Conservation (phyloP, 2,888 invertebrate species). For the Eulithis testata region DNA sequence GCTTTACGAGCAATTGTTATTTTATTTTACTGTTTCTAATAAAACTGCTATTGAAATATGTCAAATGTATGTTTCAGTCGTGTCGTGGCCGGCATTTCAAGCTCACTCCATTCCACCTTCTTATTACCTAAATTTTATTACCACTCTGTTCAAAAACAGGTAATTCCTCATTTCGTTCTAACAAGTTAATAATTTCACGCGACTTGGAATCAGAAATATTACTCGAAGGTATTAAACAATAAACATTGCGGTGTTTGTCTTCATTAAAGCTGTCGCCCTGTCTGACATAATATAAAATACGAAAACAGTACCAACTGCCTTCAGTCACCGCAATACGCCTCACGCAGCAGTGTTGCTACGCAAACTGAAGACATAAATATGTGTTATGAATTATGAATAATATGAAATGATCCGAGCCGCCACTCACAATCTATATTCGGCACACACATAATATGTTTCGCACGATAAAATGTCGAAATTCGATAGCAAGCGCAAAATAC, state of each 20-base stretch:
- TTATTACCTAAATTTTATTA: slow-evolving; percentile 6
- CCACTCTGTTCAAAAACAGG: slow-evolving; percentile 3
- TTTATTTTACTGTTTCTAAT: slow-evolving; percentile 64
- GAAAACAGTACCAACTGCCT: not conserved
- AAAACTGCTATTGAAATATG: slow-evolving; percentile 69
- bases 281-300: not conserved
- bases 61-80: slow-evolving; percentile 63
- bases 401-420: slow-evolving; percentile 23
- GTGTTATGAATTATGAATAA: slow-evolving; percentile 35
- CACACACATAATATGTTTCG: slow-evolving; percentile 33
- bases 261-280: not conserved
- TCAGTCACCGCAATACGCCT: too few species aligned
- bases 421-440: slow-evolving; percentile 30
- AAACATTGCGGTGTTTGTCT: not conserved
- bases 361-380: slow-evolving; percentile 21
- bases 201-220: slow-evolving; percentile 11
- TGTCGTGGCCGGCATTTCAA: slow-evolving; percentile 57
- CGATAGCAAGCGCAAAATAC: slow-evolving; percentile 48
- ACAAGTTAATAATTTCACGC: slow-evolving; percentile 8
- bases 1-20: slow-evolving; percentile 68
- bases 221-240: slow-evolving; percentile 4
- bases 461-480: slow-evolving; percentile 45
- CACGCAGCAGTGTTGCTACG: too few species aligned
- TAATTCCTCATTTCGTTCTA: slow-evolving; percentile 10
- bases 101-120: slow-evolving; percentile 50